Evolutionary conservation across 1,140 invertebrate genomes (phyloP).

Genomic region (Drosophila orosa): DNA sequence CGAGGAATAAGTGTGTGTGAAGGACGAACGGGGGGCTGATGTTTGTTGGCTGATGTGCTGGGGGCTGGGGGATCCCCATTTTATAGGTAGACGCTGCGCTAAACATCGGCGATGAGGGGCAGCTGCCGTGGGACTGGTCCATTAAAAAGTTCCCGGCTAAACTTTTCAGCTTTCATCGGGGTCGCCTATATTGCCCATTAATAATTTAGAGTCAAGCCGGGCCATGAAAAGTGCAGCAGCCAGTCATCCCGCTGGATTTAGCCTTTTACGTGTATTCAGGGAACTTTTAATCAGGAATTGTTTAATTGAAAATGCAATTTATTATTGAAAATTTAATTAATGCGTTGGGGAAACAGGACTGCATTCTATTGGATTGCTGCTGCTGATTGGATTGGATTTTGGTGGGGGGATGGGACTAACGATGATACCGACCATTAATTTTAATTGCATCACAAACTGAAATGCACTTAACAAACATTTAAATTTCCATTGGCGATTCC

Average conservation of each 20-base stretch:
- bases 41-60: not conserved
- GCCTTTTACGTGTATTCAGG: not conserved
- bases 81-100: conserved; percentile 1
- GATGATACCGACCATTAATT: conserved; percentile 33
- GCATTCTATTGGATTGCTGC: conserved; percentile 5
- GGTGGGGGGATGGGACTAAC: not conserved
- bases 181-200: conserved; percentile 44
- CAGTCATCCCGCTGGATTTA: not conserved
- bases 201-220: conserved; percentile 52
- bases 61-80: not conserved
- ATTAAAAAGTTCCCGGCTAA: conserved; percentile 67
- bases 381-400: conserved; percentile 2
- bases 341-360: conserved; percentile 13
- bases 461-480: conserved; percentile 47
- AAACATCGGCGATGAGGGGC: conserved; percentile 19
- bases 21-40: not conserved
- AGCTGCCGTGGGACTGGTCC: conserved; percentile 39
- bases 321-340: conserved; percentile 53
- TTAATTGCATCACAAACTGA: conserved; percentile 52
- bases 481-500: conserved; percentile 37
- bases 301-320: conserved; percentile 57
- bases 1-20: not conserved
- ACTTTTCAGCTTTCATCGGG: conserved; percentile 63
- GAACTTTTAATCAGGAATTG: conserved; percentile 46
- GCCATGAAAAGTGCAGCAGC: conserved; percentile 50